These are phyloP conservation scores for Synanthedon andrenaeformis DNA, from an alignment of 2,888 invertebrate genomes.

Conservation along the genomic window DNA sequence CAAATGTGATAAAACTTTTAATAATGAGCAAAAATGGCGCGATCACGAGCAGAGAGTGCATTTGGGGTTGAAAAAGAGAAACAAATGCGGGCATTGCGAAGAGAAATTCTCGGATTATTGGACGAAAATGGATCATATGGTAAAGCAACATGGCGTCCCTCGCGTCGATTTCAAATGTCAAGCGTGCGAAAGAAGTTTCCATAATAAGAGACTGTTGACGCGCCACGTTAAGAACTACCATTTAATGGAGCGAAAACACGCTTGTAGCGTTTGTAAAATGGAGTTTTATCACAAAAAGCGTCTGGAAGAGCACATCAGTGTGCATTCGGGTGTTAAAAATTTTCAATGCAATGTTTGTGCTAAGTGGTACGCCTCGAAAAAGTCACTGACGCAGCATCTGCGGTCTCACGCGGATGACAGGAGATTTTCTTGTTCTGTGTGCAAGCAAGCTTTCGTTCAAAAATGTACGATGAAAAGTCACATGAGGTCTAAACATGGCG, in stretches of 20 bases:
- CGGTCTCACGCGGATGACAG: conserved; percentile 18
- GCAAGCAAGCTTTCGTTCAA: conserved; percentile 25
- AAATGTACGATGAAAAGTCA: conserved; percentile 43
- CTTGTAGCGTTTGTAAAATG: conserved; percentile 29
- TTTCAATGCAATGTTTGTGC: conserved; percentile 35
- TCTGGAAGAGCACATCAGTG: conserved; percentile 33
- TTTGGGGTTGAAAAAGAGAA: conserved; percentile 19
- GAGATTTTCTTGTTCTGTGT: conserved; percentile 11
- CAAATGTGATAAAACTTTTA: conserved; percentile 45
- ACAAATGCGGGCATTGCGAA: conserved; percentile 15
- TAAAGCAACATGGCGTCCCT: conserved; percentile 22
- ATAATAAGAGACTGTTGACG: conserved; percentile 24
- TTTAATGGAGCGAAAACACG: conserved; percentile 31
- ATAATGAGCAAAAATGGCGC: conserved; percentile 20
- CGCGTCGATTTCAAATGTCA: conserved; percentile 26
- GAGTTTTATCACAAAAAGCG: conserved; percentile 27
- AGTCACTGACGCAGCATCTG: conserved; percentile 37
- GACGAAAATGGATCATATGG: conserved; percentile 29
- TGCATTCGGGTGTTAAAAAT: conserved; percentile 32
- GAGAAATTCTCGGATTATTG: conserved; percentile 32
- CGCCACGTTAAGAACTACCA: conserved; percentile 36
- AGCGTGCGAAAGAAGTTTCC: conserved; percentile 33
- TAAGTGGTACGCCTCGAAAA: conserved; percentile 32
- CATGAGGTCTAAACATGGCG: conserved; percentile 33
- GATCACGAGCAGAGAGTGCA: conserved; percentile 25